phyloP scores from a whole-genome alignment of 2,888 invertebrate species.

The Leucophora obtusa region DNA sequence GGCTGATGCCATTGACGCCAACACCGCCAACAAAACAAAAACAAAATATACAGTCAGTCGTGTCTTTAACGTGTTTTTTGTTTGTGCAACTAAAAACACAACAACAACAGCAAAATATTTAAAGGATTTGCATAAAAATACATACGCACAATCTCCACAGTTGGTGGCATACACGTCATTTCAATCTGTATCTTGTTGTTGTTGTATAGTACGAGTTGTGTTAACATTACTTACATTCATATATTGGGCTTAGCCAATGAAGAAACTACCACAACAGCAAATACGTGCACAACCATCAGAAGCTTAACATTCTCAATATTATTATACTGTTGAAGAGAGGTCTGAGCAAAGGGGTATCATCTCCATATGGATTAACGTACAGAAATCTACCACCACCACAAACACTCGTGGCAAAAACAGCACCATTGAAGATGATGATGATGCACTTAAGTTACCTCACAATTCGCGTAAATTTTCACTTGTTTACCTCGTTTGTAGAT shows the following conservation, averaged over 20 bases:
- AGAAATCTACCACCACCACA: slow-evolving; percentile 46
- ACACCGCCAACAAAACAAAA: slow-evolving; percentile 60
- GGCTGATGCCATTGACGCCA: slow-evolving; percentile 65
- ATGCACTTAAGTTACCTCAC: slow-evolving; percentile 58
- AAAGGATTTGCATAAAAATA: slow-evolving; percentile 60
- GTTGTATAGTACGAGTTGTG: too few species aligned
- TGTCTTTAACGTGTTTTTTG: slow-evolving; percentile 53
- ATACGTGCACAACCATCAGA: slow-evolving; percentile 58
- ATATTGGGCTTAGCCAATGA: slow-evolving; percentile 2
- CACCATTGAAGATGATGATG: slow-evolving; percentile 45
- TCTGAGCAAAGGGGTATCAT: slow-evolving; percentile 35
- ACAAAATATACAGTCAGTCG: slow-evolving; percentile 26
- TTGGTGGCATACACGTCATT: slow-evolving; percentile 64
- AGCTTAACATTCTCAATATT: slow-evolving; percentile 60
- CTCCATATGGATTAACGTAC: slow-evolving; percentile 60
- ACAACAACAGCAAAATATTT: slow-evolving; percentile 43
- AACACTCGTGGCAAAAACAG: slow-evolving; percentile 48
- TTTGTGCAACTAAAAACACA: slow-evolving; percentile 40
- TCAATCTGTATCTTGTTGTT: slow-evolving; percentile 36
- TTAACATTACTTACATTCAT: slow-evolving; percentile 15
- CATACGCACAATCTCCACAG: slow-evolving; percentile 62
- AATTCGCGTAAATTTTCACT: slow-evolving; percentile 62
- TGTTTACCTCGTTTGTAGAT: slow-evolving; percentile 60
- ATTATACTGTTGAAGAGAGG: slow-evolving; percentile 36
- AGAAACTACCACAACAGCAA: slow-evolving; percentile 23